Conservation (phyloP, 1,140 invertebrate genomes). For the Drosophila burlai region DNA sequence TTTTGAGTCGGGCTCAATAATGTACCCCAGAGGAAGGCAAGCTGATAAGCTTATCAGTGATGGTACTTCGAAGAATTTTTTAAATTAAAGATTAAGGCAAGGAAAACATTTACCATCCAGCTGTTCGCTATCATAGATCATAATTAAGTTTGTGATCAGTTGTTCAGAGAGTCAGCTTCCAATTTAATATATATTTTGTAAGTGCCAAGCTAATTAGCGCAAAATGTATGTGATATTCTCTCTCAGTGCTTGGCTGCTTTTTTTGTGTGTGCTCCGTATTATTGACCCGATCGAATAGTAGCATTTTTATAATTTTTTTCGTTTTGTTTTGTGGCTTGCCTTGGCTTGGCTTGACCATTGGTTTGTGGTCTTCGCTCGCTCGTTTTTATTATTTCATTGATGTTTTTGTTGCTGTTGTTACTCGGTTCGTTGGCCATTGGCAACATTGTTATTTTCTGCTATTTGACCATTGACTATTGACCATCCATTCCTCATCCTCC, state of each 20-base stretch:
- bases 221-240: neutral
- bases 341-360: slow-evolving; percentile 40
- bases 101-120: too few relatives aligned
- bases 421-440: slow-evolving; percentile 81
- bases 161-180: neutral
- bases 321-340: slow-evolving; percentile 13
- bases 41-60: neutral
- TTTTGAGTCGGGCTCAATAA: neutral
- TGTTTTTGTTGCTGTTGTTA: slow-evolving; percentile 63
- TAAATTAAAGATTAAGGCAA: neutral
- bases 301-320: slow-evolving; percentile 77
- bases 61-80: too few relatives aligned
- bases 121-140: too few relatives aligned
- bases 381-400: slow-evolving; percentile 47
- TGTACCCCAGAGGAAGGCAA: too few relatives aligned
- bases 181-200: neutral
- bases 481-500: slow-evolving; percentile 42
- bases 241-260: slow-evolving; percentile 8
- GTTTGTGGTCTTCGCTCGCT: slow-evolving; percentile 43
- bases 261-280: slow-evolving; percentile 43
- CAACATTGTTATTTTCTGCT: slow-evolving; percentile 83
- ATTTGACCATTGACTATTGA: slow-evolving; percentile 80
- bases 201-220: too few relatives aligned
- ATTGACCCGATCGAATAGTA: slow-evolving; percentile 74
- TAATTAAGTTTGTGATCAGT: too few relatives aligned